Percentiles rank a stretch among this genome's conserved stretches.
Conservation (phyloP, 1,140 invertebrate genomes). For the Drosophila kikkawai region DNA sequence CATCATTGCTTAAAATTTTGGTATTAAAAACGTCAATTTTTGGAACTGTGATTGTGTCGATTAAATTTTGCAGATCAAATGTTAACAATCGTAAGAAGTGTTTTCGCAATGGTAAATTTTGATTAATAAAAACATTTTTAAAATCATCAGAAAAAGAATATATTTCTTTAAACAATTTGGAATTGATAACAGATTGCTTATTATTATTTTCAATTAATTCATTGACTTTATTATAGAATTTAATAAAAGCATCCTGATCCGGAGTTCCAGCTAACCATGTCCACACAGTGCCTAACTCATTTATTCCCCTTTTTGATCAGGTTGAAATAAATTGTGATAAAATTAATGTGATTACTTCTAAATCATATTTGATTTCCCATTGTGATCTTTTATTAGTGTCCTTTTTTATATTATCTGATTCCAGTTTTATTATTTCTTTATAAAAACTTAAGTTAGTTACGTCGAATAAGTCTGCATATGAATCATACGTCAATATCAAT, state of each 20-base stretch:
- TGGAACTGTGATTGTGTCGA: background rate
- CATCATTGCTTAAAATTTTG: background rate
- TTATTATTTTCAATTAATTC: background rate
- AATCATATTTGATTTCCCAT: background rate
- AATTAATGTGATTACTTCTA: background rate
- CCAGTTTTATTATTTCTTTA: too few species aligned
- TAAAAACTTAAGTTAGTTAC: too few species aligned
- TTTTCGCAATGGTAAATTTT: conserved; percentile 1
- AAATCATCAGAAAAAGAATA: background rate
- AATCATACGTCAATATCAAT: too few species aligned
- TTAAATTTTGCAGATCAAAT: background rate
- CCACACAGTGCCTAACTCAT: conserved; percentile 8
- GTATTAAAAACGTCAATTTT: background rate
- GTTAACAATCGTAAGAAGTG: conserved; percentile 4
- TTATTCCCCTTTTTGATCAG: background rate
- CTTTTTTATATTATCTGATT: background rate
- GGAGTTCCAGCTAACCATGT: conserved; percentile 11
- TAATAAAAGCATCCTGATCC: background rate
- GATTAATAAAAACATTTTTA: background rate
- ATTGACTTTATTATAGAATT: background rate
- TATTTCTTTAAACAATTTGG: background rate
- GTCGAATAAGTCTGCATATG: too few species aligned
- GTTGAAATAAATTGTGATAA: too few species aligned
- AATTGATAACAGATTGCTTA: background rate
- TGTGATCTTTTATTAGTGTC: background rate